Conservation (phyloP, 2,888 invertebrate genomes). For the Xestia rhomboidea region DNA sequence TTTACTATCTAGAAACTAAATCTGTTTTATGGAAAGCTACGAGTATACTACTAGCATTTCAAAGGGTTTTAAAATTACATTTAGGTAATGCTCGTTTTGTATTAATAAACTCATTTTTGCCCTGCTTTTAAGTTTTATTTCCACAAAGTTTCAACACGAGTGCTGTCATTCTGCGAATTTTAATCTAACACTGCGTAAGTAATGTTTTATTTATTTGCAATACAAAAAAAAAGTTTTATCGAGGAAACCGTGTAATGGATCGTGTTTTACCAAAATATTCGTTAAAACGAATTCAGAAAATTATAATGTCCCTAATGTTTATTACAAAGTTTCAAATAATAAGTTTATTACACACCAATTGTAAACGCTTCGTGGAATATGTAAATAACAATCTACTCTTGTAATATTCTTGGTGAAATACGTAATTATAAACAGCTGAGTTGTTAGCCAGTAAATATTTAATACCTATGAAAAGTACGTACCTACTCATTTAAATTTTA, state of each 20-base stretch:
- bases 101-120: background rate
- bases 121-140: background rate
- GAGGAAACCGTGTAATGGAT: background rate
- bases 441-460: slow-evolving; percentile 31
- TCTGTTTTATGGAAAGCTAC: background rate
- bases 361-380: slow-evolving; percentile 13
- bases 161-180: background rate
- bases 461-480: slow-evolving; percentile 22
- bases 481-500: slow-evolving; percentile 28
- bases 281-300: background rate
- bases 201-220: background rate
- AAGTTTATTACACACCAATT: slow-evolving; percentile 11
- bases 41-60: background rate
- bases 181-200: background rate
- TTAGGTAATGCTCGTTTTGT: background rate
- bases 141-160: background rate
- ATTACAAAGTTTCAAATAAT: slow-evolving; percentile 1
- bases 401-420: slow-evolving; percentile 29
- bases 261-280: background rate
- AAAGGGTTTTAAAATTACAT: slow-evolving; percentile 2
- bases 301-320: background rate
- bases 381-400: slow-evolving; percentile 6
- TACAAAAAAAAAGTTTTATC: background rate
- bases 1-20: too few relatives aligned
- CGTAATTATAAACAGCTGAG: slow-evolving; percentile 19